Conservation (phyloP, 53 echinoderm and acorn worm species). For the Antedon mediterranea region DNA sequence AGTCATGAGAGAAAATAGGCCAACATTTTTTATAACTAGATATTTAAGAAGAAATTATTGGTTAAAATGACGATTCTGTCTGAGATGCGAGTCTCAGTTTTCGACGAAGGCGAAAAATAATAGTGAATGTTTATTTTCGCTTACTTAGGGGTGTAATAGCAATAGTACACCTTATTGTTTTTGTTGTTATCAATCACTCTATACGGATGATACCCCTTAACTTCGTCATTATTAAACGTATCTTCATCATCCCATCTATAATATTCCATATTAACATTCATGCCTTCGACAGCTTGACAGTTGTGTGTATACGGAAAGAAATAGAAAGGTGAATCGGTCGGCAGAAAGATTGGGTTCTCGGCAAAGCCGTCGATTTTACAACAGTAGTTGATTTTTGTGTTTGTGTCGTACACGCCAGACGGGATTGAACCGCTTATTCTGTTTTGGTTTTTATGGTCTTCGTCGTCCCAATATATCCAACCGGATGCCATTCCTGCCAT, state of each 20-base stretch:
- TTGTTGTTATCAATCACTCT: neutral
- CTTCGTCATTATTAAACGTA: constrained; percentile 1
- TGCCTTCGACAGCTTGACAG: constrained; percentile 44
- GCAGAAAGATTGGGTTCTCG: constrained; percentile 32
- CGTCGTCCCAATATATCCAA: constrained; percentile 27
- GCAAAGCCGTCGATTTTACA: constrained; percentile 27
- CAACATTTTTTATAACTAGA: too few species aligned
- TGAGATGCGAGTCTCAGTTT: too few species aligned
- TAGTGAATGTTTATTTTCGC: too few species aligned
- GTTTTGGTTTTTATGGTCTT: constrained; percentile 13
- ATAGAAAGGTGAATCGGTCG: constrained; percentile 24
- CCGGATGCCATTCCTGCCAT: constrained; percentile 19
- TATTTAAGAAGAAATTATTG: too few species aligned
- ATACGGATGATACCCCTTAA: neutral
- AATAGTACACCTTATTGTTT: neutral
- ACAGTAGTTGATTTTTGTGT: constrained; percentile 42
- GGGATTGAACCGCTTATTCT: constrained; percentile 20
- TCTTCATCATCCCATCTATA: constrained; percentile 43
- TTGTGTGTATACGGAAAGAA: constrained; percentile 24
- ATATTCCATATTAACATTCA: constrained; percentile 23
- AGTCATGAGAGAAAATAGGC: too few species aligned
- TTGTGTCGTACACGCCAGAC: constrained; percentile 16
- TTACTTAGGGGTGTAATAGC: neutral
- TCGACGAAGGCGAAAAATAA: too few species aligned
- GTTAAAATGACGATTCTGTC: too few species aligned